Conservation (phyloP, 2,797 vertebrate genomes). For the Lindbergichthys nudifrons region DNA sequence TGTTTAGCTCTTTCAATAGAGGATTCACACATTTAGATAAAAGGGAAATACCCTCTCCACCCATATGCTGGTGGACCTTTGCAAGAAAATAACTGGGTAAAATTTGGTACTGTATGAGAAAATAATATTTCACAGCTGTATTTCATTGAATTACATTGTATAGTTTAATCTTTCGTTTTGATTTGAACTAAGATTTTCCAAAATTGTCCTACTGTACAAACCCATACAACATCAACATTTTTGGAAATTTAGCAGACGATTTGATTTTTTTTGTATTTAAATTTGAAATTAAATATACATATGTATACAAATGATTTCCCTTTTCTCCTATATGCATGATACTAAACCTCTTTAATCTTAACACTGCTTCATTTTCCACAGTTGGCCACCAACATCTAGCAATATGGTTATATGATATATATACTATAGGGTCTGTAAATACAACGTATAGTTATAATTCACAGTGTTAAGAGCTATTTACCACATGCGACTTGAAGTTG, state of each 20-base stretch:
- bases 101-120: no score
- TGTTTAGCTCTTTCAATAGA: not conserved
- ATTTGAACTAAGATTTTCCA: not conserved
- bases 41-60: not conserved
- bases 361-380: not conserved
- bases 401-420: not conserved
- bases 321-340: not conserved
- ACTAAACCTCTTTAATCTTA: no score
- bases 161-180: not conserved
- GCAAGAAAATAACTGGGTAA: slow-evolving; percentile 1
- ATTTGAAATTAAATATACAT: no score
- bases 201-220: not conserved
- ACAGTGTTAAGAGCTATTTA: not conserved
- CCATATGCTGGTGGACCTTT: not conserved
- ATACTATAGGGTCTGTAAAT: not conserved
- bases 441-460: not conserved
- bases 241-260: not conserved
- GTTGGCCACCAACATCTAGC: not conserved
- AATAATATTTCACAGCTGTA: slow-evolving; percentile 1
- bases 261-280: not conserved
- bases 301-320: not conserved
- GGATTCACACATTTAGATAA: slow-evolving; percentile 7
- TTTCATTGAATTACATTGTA: not conserved
- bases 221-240: not conserved
- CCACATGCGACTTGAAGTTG: no score